Evolutionary conservation across 2,113 vertebrate genomes (phyloP).

Genomic region (Haliaeetus leucogaster): DNA sequence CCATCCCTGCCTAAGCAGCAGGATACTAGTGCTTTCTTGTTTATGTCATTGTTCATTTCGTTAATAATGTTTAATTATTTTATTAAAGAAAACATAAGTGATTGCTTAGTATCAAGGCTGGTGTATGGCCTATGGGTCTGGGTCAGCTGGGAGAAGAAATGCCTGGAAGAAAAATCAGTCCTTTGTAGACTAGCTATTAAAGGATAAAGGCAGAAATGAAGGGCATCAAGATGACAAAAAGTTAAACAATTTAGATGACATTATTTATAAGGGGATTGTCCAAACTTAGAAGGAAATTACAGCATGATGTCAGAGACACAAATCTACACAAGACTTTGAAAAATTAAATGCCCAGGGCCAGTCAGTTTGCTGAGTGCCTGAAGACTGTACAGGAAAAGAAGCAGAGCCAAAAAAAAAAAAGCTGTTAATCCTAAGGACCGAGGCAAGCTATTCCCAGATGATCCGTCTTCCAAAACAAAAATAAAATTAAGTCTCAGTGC

Average conservation of each 20-base stretch:
- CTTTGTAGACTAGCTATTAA: background rate
- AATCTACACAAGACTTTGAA: slow-evolving; percentile 27
- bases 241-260: background rate
- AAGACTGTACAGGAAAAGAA: background rate
- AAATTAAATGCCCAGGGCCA: slow-evolving; percentile 7
- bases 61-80: background rate
- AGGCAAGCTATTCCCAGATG: background rate
- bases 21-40: background rate
- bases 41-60: background rate
- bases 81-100: background rate
- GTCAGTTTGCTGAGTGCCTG: background rate
- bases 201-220: background rate
- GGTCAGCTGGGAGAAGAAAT: background rate
- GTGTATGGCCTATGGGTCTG: background rate
- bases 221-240: background rate
- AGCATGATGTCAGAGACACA: slow-evolving; percentile 8
- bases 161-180: background rate
- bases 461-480: background rate
- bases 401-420: background rate
- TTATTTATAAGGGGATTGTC: background rate
- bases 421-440: background rate
- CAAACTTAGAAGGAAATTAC: slow-evolving; percentile 17
- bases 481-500: background rate
- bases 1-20: background rate
- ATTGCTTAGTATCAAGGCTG: background rate